Evolutionary conservation across 1,140 invertebrate species (phyloP), one percentile per base, ranked within the genome.

Genomic region (Dendrolimus punctatus): DNA sequence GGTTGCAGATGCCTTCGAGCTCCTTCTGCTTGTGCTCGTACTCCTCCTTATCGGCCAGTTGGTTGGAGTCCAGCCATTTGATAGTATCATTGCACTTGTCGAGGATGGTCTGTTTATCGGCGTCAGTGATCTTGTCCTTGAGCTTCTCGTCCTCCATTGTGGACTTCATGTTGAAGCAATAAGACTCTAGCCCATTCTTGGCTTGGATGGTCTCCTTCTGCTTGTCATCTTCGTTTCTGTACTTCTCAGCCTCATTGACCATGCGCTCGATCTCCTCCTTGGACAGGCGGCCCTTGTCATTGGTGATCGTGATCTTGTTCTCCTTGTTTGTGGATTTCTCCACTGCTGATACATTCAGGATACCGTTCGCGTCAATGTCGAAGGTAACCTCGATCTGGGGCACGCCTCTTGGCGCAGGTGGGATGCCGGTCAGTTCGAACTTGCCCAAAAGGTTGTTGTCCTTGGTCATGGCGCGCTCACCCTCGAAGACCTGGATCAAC

Each of bases 261-360:
- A 99, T 99, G 45, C 95, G 90, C 78, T 99, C 97, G 72, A 99
- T 99, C 64, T 99, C 97, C 74, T 98, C 96, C 88, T 99, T 98
- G 75, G 93, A 95, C 0, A 99, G 90, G 70, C 98, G 94, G 60
- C 98, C 97, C 87, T 99, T 99, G 88, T 99, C 98, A 76, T 99
- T 99, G 70, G 96, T 99, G 70, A 99, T 99, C 39, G 96, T 98
- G 81, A 99, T 99, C 87, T 98, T 98, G 87, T 99, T 99, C 74
- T 97, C 95, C 85, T 98, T 98, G 72, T 97, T 97, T 58, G 98
- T 98, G 4, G 93, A 96, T 85, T 94, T 96, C 85, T 98, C 96
- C 39, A 94, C 87, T 37, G 96, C 96, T 6, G 95, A 95, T 4
- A 98, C 96, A 71, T 96, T 96, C 54, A 96, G 81, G 69, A 85